phyloP scores from a whole-genome alignment of 2,113 vertebrate species.

The Corythaeola cristata region DNA sequence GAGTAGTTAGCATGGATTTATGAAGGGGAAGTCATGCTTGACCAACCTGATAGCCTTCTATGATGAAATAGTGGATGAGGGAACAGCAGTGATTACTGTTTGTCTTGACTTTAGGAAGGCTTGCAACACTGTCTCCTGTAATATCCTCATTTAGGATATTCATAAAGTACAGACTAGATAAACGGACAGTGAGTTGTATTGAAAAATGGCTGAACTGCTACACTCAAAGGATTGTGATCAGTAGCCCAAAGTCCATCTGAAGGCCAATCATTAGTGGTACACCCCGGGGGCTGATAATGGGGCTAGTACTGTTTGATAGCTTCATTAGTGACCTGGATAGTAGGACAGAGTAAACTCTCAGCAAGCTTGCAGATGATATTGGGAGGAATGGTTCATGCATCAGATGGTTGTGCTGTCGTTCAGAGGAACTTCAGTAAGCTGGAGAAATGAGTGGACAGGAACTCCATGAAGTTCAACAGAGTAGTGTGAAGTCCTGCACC shows the following conservation, averaged over 20 bases:
- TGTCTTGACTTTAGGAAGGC: background rate
- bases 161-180: background rate
- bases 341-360: background rate
- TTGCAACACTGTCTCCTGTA: background rate
- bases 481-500: background rate
- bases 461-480: background rate
- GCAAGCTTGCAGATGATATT: background rate
- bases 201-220: background rate
- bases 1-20: background rate
- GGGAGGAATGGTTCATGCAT: background rate
- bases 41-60: background rate
- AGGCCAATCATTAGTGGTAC: background rate
- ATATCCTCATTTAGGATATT: background rate
- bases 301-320: background rate
- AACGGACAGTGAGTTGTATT: background rate
- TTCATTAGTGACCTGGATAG: background rate
- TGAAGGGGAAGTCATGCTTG: background rate
- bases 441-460: background rate
- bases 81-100: background rate
- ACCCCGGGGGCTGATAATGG: background rate
- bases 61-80: background rate
- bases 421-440: background rate
- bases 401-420: background rate
- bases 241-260: background rate
- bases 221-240: background rate